Conservation (phyloP, 2,888 invertebrate genomes). For the Poecilobothrus nobilitatus region DNA sequence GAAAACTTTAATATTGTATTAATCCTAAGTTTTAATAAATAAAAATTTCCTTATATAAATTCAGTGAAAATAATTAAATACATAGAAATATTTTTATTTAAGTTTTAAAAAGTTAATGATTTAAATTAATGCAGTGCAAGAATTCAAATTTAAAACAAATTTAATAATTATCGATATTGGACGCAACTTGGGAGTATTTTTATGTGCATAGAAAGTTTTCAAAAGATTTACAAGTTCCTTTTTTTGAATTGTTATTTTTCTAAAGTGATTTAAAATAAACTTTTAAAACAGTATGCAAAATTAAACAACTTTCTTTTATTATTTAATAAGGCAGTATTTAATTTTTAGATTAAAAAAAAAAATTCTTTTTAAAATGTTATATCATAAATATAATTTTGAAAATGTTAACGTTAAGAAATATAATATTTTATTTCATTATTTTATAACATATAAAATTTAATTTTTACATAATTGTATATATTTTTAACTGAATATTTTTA, state of each 20-base stretch:
- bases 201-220: neutral
- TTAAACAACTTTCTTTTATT: neutral
- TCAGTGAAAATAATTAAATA: too few relatives aligned
- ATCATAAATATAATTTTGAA: neutral
- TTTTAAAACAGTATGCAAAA: neutral
- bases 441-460: neutral
- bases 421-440: neutral
- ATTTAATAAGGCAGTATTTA: constrained; percentile 1
- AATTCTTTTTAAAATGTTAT: neutral
- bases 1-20: too few relatives aligned
- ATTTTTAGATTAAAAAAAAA: neutral
- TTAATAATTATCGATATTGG: neutral
- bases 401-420: neutral
- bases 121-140: too few relatives aligned
- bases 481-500: neutral
- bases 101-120: too few relatives aligned
- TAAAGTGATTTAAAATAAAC: neutral
- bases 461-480: neutral
- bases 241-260: too few relatives aligned
- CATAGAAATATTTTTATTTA: too few relatives aligned
- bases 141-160: too few relatives aligned
- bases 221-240: neutral
- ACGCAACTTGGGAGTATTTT: neutral
- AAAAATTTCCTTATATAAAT: too few relatives aligned
- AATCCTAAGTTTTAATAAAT: too few relatives aligned